Evolutionary conservation across 2,797 vertebrate species (phyloP), one percentile per base, ranked within the genome.

Genomic region (Enteromius mattozi): DNA sequence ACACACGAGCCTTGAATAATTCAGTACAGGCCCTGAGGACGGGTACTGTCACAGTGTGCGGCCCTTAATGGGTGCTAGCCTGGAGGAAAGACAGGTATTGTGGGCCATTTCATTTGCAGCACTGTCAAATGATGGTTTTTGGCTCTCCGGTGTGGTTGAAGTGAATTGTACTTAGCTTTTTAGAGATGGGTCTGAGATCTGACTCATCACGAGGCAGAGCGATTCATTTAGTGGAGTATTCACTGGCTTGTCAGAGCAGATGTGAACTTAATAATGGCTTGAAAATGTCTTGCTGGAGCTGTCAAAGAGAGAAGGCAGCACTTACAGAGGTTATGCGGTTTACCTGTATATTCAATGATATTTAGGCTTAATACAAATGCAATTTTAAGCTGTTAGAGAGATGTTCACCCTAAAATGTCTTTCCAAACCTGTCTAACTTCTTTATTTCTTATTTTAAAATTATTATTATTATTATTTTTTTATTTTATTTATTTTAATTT

Each of bases 1-100:
- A 61, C 76, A 81, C 37, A 49, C 37, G 59, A 75, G 51, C 17
- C 47, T 83, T 89, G 66, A 86, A 88, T 89, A 81, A 89, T 88
- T 88, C 78, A 85, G 71, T 63, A 81, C 35, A 77, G 77, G n/a
- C 72, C 69, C 75, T 24, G 49, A 86, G 83, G 86, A 78, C 40
- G 24, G 70, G 19, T 16, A 30, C 80, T 70, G 83, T 74, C 86
- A 86, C 61, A 74, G 54, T 70, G 69, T 77, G 74, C 1, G 6
- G 80, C 51, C 65, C 68, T 85, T 85, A 85, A 85, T 89, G 80
- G 61, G 66, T 77, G 54, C 65, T 80, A 79, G 83, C 51, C 65
- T 37, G 74, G 37, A 70, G 79, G 74, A 59, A 49, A 47, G 81
- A 68, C 61, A 51, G 68, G 80, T 78, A 82, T 80, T 82, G 80